phyloP scores from a whole-genome alignment of 1,140 invertebrate genomes.

The Dolichoris vasculosae region DNA sequence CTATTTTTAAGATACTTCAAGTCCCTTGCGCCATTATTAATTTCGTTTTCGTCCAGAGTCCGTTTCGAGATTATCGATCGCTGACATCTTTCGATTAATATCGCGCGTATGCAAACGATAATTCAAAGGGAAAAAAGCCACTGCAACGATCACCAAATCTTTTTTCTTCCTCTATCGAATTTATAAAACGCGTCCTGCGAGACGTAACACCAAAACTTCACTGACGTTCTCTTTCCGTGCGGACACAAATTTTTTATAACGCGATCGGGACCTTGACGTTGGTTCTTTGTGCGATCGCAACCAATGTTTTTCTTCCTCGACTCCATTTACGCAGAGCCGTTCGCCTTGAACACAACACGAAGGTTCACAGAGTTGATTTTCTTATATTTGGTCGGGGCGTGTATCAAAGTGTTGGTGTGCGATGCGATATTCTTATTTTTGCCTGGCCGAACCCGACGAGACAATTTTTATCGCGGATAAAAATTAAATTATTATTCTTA shows the following conservation, averaged over 20 bases:
- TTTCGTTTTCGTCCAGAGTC: neutral
- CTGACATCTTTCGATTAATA: constrained; percentile 32
- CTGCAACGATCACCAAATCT: too few relatives aligned
- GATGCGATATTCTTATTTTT: neutral
- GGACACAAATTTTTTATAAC: neutral
- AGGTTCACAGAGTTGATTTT: constrained; percentile 16
- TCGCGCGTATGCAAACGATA: neutral
- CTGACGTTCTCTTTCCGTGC: neutral
- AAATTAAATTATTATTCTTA: too few relatives aligned
- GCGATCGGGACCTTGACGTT: neutral
- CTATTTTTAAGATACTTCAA: constrained; percentile 23
- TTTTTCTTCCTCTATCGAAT: neutral
- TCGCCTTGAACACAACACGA: constrained; percentile 30
- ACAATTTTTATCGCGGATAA: neutral
- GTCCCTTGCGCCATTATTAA: constrained; percentile 38
- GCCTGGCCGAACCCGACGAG: neutral
- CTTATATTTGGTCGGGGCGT: neutral
- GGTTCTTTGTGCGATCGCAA: neutral
- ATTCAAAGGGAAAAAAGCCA: too few relatives aligned
- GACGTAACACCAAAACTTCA: neutral
- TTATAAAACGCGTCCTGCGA: too few relatives aligned
- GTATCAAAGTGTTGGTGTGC: neutral
- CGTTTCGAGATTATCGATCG: constrained; percentile 32
- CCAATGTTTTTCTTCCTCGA: neutral
- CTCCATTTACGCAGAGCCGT: constrained; percentile 30